Base-by-base conservation (phyloP, 2,113 vertebrate genomes). In the Psittacus erithacus region DNA sequence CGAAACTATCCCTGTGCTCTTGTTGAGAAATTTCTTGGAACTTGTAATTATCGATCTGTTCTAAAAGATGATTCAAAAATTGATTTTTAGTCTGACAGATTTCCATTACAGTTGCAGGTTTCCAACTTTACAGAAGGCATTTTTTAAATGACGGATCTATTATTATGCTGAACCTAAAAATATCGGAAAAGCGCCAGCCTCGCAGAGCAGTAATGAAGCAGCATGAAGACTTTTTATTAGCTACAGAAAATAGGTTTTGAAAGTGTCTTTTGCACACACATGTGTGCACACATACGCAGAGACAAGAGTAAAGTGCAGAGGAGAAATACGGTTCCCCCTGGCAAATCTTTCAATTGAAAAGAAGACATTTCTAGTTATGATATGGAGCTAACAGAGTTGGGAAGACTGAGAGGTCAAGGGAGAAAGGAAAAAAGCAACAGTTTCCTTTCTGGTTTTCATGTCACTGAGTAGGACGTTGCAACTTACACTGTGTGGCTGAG, bases 111-210 rank as follows among this genome's bases (percentile, higher is more conserved):
- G 68, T 68, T 90, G 47, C 44, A 76, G 65, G 33, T 70, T 93
- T 95, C 62, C 39, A 86, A 35, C 39, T 91, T 53, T 75, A 63
- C 17, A 73, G 70, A 82, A 85, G 41, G 33, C 31, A 19, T 73
- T 82, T 86, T 96, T 89, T 60, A 4, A 82, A 67, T 19, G 64
- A 88, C 84, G 1, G 7, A 92, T 81, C 50, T 74, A 43, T 70
- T 95, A 88, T 90, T 77, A 80, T 89, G 46, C 44, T 71, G 79
- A 83, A 93, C 80, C 82, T 88, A 91, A 90, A 87, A 95, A 85
- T 76, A 94, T 29, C 87, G 70, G 53, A 44, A 41, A 60, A 88
- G 60, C 29, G 53, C 59, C 43, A 81, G 57, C 52, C 43, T 67
- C 29, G 65, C 24, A 57, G 46, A 82, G 53, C 29, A 41, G 73